Percentiles rank a stretch among this genome's conserved stretches.
Conservation (phyloP, 2,113 vertebrate species). For the Sterrhoptilus dennistouni region DNA sequence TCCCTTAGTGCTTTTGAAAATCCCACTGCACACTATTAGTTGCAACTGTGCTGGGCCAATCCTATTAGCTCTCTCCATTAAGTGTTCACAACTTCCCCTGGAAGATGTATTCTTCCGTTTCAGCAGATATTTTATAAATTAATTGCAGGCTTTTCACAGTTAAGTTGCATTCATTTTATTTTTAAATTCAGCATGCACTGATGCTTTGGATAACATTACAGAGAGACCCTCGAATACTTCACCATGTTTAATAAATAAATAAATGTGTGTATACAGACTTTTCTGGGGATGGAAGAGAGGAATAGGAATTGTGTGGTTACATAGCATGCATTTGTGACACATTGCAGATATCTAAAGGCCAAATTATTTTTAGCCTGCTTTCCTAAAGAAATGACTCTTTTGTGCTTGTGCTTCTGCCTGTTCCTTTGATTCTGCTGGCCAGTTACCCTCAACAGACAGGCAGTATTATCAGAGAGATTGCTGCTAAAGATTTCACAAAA, state of each 20-base stretch:
- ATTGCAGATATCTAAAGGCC: slow-evolving; percentile 10
- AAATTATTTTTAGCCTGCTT: slow-evolving; percentile 10
- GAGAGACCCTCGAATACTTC: neutral
- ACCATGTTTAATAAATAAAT: neutral
- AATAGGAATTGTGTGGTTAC: neutral
- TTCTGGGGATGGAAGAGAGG: neutral
- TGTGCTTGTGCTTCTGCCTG: neutral
- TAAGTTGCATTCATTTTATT: neutral
- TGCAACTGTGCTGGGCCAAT: neutral
- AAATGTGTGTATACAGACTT: neutral
- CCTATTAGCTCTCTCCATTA: slow-evolving; percentile 5
- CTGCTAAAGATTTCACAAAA: slow-evolving; percentile 1
- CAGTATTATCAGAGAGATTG: neutral
- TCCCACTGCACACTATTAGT: neutral
- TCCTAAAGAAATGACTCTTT: neutral
- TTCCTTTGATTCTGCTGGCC: neutral
- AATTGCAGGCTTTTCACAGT: neutral
- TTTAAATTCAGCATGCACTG: neutral
- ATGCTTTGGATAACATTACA: neutral
- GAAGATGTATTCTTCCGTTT: neutral
- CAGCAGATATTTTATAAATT: neutral
- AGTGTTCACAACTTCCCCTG: neutral
- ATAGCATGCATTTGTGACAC: neutral
- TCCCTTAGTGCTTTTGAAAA: slow-evolving; percentile 31
- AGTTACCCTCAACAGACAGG: neutral